Evolutionary conservation across 2,888 invertebrate species (phyloP).

Genomic region (Leistus spinibarbis): DNA sequence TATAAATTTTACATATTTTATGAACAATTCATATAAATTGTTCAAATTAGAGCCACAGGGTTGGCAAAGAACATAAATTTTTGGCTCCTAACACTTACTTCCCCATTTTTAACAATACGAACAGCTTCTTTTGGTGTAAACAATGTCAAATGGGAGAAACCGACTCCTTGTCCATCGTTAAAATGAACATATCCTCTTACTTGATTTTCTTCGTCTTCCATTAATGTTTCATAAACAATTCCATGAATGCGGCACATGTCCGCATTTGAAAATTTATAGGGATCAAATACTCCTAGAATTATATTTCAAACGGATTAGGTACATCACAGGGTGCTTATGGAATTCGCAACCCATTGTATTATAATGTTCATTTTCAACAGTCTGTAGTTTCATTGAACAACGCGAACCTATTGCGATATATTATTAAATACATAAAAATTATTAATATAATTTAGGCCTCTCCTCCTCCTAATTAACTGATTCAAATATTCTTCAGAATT

Average conservation of each 20-base stretch:
- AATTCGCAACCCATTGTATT: neutral
- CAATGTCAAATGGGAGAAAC: slow-evolving; percentile 75
- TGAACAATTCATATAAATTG: neutral
- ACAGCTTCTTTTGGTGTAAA: slow-evolving; percentile 81
- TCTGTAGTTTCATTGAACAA: no score
- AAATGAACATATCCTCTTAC: slow-evolving; percentile 79
- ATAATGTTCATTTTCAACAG: neutral
- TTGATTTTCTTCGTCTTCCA: slow-evolving; percentile 84
- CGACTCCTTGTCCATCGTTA: slow-evolving; percentile 76
- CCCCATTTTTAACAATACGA: slow-evolving; percentile 80
- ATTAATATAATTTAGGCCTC: no score
- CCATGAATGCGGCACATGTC: slow-evolving; percentile 81
- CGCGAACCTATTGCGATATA: no score
- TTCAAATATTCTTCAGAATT: no score
- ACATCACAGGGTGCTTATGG: neutral
- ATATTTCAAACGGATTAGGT: neutral
- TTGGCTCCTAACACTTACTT: no score
- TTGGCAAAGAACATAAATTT: neutral
- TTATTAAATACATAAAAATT: no score
- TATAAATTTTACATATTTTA: neutral
- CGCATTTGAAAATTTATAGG: slow-evolving; percentile 74
- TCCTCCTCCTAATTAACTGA: no score
- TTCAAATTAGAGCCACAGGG: neutral
- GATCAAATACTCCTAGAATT: slow-evolving; percentile 74
- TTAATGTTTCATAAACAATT: slow-evolving; percentile 76